A percentile compares a stretch with the other conserved stretches of the same genome.
These are phyloP conservation scores for Diprion similis DNA, from an alignment of 1,140 invertebrate genomes.

Conservation along the genomic window DNA sequence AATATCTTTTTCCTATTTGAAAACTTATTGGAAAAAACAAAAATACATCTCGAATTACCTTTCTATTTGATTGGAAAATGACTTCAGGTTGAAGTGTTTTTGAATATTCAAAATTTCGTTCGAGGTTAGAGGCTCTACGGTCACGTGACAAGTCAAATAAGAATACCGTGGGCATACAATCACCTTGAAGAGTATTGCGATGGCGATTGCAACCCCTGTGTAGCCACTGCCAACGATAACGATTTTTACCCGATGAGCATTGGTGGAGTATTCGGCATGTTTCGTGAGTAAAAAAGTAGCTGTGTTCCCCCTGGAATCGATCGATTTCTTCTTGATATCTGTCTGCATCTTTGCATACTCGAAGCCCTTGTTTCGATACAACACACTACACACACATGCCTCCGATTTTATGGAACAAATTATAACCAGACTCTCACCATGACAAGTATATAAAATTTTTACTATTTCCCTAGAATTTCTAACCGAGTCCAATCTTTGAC, in stretches of 20 bases:
- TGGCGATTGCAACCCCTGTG: slow-evolving; percentile 47
- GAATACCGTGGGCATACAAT: slow-evolving; percentile 12
- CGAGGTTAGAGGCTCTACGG: too few relatives aligned
- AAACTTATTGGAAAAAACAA: too few relatives aligned
- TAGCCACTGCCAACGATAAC: slow-evolving; percentile 47
- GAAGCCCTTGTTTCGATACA: background rate
- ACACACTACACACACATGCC: too few relatives aligned
- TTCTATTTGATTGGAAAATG: too few relatives aligned
- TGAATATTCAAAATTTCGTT: too few relatives aligned
- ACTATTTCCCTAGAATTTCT: background rate
- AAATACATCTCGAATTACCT: too few relatives aligned
- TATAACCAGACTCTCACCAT: background rate
- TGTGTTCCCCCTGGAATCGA: slow-evolving; percentile 29
- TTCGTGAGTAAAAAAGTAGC: slow-evolving; percentile 48
- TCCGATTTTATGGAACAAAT: background rate
- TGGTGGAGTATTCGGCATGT: slow-evolving; percentile 41
- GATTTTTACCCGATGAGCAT: slow-evolving; percentile 47
- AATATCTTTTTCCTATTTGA: too few relatives aligned
- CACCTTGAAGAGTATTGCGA: slow-evolving; percentile 51
- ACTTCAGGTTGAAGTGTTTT: too few relatives aligned
- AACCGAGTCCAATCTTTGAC: background rate
- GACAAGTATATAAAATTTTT: background rate
- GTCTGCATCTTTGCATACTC: background rate
- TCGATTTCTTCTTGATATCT: background rate
- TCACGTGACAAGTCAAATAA: slow-evolving; percentile 19